A percentile compares a stretch with the other conserved stretches of the same genome.
phyloP scores from a whole-genome alignment of 1,140 invertebrate genomes.

The Stegodyphus dumicola region DNA sequence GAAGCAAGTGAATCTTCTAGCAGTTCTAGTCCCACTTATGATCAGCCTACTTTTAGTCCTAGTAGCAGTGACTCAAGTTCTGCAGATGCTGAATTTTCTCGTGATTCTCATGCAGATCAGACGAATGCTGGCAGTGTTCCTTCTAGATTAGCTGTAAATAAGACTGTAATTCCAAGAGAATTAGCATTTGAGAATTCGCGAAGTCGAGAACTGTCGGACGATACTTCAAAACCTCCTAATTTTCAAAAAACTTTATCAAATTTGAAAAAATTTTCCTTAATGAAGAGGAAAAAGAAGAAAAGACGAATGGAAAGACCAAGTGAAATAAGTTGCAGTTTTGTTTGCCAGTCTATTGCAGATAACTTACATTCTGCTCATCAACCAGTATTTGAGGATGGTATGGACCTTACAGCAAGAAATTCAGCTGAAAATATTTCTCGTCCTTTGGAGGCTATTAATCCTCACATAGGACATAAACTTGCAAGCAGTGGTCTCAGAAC shows the following conservation, averaged over 20 bases:
- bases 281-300: slow-evolving; percentile 56
- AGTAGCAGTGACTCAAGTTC: slow-evolving; percentile 64
- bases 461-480: slow-evolving; percentile 56
- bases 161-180: neutral
- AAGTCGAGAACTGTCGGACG: neutral
- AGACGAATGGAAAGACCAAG: slow-evolving; percentile 7
- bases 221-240: slow-evolving; percentile 32
- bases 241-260: slow-evolving; percentile 45
- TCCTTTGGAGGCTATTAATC: slow-evolving; percentile 55
- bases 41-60: slow-evolving; percentile 62
- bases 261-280: slow-evolving; percentile 52
- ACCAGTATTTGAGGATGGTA: slow-evolving; percentile 40
- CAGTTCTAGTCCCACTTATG: slow-evolving; percentile 63
- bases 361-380: slow-evolving; percentile 19
- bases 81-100: slow-evolving; percentile 59
- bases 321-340: slow-evolving; percentile 54
- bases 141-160: slow-evolving; percentile 17
- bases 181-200: slow-evolving; percentile 6
- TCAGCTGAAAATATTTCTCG: slow-evolving; percentile 43
- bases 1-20: slow-evolving; percentile 63
- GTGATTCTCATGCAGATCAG: neutral
- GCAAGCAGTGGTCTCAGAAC: slow-evolving; percentile 43
- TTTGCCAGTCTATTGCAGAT: slow-evolving; percentile 18
- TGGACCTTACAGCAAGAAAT: slow-evolving; percentile 44
- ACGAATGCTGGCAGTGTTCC: neutral